Percentiles rank a stretch among this genome's conserved stretches.
phyloP scores from a whole-genome alignment of 2,113 vertebrate species.

The Macquaria australasica region DNA sequence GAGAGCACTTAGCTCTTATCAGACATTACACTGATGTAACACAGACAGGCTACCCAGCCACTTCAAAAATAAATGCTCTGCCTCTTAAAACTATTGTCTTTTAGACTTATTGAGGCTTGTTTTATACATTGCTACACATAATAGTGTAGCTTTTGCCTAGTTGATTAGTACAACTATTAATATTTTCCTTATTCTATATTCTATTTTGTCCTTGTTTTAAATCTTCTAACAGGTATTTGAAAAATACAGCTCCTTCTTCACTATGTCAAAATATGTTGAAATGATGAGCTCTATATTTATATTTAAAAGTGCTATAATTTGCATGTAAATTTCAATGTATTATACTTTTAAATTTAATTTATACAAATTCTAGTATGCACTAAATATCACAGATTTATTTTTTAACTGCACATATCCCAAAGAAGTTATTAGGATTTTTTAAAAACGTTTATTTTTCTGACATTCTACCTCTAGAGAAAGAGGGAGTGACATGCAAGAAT shows the following conservation, averaged over 20 bases:
- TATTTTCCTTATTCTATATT: background rate
- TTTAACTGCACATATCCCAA: background rate
- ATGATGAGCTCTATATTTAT: background rate
- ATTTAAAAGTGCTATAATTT: background rate
- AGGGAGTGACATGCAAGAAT: background rate
- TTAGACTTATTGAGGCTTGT: background rate
- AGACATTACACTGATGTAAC: conserved; percentile 54
- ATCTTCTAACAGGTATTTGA: background rate
- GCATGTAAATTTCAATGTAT: background rate
- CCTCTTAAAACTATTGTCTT: conserved; percentile 47
- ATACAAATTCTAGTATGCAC: background rate
- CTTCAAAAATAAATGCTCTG: conserved; percentile 45
- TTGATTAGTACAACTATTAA: background rate
- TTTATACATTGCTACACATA: background rate
- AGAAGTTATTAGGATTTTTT: background rate
- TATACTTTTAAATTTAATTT: background rate
- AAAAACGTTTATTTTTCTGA: background rate
- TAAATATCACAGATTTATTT: background rate
- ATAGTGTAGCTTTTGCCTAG: background rate
- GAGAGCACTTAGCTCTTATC: conserved; percentile 68
- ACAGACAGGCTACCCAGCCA: conserved; percentile 26
- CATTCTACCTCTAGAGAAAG: background rate
- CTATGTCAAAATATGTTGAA: background rate
- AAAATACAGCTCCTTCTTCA: background rate
- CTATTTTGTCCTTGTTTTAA: background rate